These are phyloP conservation scores for Orthonyx spaldingii DNA, from an alignment of 2,113 vertebrate genomes.

Conservation along the genomic window DNA sequence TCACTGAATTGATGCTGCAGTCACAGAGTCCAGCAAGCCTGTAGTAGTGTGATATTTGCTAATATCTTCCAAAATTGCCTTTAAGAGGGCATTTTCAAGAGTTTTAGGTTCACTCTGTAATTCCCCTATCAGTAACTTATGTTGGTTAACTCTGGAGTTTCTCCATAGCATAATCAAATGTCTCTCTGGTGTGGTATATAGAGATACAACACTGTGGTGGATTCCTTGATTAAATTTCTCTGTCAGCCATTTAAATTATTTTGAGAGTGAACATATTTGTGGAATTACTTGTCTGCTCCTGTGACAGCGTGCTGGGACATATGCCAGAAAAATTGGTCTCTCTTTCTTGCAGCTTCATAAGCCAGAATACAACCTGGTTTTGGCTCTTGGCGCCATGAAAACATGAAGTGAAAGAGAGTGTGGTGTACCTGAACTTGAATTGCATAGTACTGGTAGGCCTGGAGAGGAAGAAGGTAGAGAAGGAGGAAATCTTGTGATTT, in stretches of 20 bases:
- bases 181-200: neutral
- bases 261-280: conserved; percentile 29
- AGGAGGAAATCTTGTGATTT: neutral
- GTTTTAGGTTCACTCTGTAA: neutral
- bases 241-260: conserved; percentile 21
- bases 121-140: neutral
- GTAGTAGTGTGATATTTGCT: neutral
- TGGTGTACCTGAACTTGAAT: neutral
- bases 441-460: neutral
- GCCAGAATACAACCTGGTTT: neutral
- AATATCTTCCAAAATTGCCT: neutral
- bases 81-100: neutral
- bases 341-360: neutral
- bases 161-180: neutral
- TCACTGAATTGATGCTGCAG: neutral
- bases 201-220: neutral
- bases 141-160: neutral
- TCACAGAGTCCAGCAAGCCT: neutral
- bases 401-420: neutral
- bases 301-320: neutral
- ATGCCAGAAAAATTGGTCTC: neutral
- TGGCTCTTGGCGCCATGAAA: neutral
- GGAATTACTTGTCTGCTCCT: conserved; percentile 7
- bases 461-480: neutral
- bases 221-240: conserved; percentile 7